Conservation (phyloP, 2,888 invertebrate species). For the Drosophila eohydei region DNA sequence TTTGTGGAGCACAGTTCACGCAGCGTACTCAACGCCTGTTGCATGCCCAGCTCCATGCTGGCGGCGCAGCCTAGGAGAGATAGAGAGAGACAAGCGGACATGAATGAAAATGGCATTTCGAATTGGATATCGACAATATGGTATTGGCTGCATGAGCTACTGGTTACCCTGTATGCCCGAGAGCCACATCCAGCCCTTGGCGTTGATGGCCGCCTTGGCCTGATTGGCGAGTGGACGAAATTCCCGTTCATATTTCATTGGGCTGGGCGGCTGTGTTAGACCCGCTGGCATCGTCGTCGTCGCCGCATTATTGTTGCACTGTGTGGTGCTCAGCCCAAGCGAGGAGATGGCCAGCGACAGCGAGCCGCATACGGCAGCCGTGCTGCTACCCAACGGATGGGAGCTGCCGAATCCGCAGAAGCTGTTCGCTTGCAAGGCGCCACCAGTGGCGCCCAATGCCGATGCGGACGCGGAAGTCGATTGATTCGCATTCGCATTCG, state of each 20-base stretch:
- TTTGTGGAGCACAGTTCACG: conserved; percentile 85
- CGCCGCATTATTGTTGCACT: conserved; percentile 65
- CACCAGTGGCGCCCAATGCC: conserved; percentile 12
- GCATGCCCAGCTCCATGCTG: conserved; percentile 88
- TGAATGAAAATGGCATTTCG: background rate
- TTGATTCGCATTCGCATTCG: conserved; percentile 52
- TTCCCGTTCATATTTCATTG: conserved; percentile 86
- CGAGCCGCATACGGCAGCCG: conserved; percentile 83
- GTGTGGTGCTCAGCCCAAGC: conserved; percentile 75
- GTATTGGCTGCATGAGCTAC: background rate
- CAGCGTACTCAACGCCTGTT: conserved; percentile 90
- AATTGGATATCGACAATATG: background rate
- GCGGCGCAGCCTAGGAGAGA: conserved; percentile 86
- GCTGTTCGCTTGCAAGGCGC: conserved; percentile 61
- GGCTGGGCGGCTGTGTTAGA: conserved; percentile 83
- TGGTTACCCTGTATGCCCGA: conserved; percentile 89
- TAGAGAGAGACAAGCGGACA: background rate
- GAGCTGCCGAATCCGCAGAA: conserved; percentile 64
- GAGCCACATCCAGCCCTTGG: conserved; percentile 93
- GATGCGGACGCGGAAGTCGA: conserved; percentile 40
- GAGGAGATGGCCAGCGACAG: conserved; percentile 83
- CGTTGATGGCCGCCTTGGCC: conserved; percentile 88
- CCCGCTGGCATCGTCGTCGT: conserved; percentile 49
- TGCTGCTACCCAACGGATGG: conserved; percentile 78
- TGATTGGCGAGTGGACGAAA: conserved; percentile 87